Conservation (phyloP, 2,113 vertebrate species). For the Brevimyrus niger region DNA sequence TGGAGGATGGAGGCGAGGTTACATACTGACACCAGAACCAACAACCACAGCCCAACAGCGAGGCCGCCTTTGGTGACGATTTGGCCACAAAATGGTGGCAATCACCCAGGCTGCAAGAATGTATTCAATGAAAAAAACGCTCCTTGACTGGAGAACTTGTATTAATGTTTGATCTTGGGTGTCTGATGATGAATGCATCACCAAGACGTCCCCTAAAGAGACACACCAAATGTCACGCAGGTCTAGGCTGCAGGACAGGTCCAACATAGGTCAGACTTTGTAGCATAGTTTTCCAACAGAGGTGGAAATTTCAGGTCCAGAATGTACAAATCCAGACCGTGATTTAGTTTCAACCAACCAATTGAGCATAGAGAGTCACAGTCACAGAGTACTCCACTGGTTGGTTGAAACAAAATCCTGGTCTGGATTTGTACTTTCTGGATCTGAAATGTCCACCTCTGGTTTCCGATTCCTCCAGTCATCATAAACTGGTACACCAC, state of each 20-base stretch:
- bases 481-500: neutral
- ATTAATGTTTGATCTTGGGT: neutral
- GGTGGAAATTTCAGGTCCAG: too few relatives aligned
- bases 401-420: too few relatives aligned
- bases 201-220: neutral
- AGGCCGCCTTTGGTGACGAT: neutral
- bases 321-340: too few relatives aligned
- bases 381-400: too few relatives aligned
- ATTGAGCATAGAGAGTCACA: too few relatives aligned
- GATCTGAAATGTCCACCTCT: too few relatives aligned
- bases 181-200: neutral
- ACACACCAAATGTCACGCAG: neutral
- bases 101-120: neutral
- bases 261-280: neutral
- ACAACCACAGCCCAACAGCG: neutral
- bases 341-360: too few relatives aligned
- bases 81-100: neutral
- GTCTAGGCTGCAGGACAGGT: neutral
- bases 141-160: neutral
- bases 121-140: neutral
- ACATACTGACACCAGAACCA: neutral
- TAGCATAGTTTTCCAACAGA: too few relatives aligned
- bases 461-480: too few relatives aligned
- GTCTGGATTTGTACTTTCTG: too few relatives aligned
- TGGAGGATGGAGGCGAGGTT: constrained; percentile 26